Evolutionary conservation across 92 coral and sea anemone species (phyloP).

Genomic region (Ricordea florida): DNA sequence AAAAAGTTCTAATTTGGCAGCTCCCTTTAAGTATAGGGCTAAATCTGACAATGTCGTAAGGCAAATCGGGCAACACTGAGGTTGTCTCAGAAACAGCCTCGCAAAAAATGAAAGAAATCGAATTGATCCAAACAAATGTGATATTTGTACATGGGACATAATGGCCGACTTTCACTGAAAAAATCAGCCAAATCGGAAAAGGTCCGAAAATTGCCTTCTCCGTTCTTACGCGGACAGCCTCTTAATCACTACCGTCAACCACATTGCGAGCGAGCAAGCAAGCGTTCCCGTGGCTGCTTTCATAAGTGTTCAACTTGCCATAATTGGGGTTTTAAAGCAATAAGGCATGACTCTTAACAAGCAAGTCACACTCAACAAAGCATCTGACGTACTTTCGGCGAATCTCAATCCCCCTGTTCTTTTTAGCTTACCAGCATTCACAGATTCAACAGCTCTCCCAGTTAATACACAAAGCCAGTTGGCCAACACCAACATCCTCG

Average conservation of each 20-base stretch:
- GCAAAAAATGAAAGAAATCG: too few relatives aligned
- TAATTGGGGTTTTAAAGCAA: too few relatives aligned
- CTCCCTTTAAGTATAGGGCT: too few relatives aligned
- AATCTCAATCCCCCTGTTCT: background rate
- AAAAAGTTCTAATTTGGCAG: too few relatives aligned
- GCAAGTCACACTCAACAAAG: background rate
- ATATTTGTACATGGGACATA: too few relatives aligned
- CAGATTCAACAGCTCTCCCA: background rate
- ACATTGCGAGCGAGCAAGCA: constrained; percentile 2
- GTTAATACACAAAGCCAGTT: background rate
- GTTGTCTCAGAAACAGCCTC: too few relatives aligned
- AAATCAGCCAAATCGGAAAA: background rate
- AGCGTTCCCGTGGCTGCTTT: background rate
- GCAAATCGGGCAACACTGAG: too few relatives aligned
- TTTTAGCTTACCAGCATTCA: constrained; percentile 1
- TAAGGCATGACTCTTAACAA: background rate
- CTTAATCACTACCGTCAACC: background rate
- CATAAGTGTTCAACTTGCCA: too few relatives aligned
- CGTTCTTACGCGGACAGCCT: too few relatives aligned
- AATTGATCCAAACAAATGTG: too few relatives aligned
- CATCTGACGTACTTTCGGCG: background rate
- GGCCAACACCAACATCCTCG: background rate
- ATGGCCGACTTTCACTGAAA: too few relatives aligned
- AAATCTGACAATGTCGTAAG: too few relatives aligned
- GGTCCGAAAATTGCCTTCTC: background rate